Base-by-base conservation (phyloP, 2,888 invertebrate species). In the Ernsta delagoae region DNA sequence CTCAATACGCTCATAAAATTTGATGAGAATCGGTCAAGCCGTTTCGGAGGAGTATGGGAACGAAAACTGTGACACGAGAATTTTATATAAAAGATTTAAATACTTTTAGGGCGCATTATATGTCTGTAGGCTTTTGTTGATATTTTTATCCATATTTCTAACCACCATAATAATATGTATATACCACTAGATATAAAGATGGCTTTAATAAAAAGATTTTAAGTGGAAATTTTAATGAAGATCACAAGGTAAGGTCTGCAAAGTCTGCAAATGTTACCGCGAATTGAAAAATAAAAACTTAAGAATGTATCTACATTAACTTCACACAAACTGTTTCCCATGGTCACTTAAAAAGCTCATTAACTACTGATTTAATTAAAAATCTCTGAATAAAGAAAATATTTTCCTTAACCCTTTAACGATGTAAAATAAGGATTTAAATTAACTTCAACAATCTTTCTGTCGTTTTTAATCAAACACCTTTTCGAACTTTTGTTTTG, bases 391-490 rank as follows among this genome's bases (percentile, higher is more conserved):
- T 64, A 72, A 73, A 64, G 68, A 72, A 71, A 53, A 71, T 68
- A 61, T 67, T 68, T 72, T 72, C 73, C 72, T 75, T 75, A 79
- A 73, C 71, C 72, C 73, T 71, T 79, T 78, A 73, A 65, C 70
- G 71, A 71, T 61, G 65, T 62, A 54, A 64, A 77, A 81, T 81
- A 85, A 81, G 80, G 79, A 75, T 75, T 78, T 81, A 79, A 74
- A 81, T 82, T 70, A 77, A 76, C 59, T 69, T 68, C 57, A 62
- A 78, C 78, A 78, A 82, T 77, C 79, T 79, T 73, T 76, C 77
- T 76, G 78, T 79, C 80, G 77, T 79, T 83, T 85, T 85, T 83
- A 85, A 86, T 87, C 83, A 86, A 83, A 84, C 79, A 82, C 82
- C 81, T 16, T 82, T 75, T 79, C 75, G 74, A 83, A 85, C 78